phyloP scores from a whole-genome alignment of 2,888 invertebrate species.

The Serrognathus titanus region DNA sequence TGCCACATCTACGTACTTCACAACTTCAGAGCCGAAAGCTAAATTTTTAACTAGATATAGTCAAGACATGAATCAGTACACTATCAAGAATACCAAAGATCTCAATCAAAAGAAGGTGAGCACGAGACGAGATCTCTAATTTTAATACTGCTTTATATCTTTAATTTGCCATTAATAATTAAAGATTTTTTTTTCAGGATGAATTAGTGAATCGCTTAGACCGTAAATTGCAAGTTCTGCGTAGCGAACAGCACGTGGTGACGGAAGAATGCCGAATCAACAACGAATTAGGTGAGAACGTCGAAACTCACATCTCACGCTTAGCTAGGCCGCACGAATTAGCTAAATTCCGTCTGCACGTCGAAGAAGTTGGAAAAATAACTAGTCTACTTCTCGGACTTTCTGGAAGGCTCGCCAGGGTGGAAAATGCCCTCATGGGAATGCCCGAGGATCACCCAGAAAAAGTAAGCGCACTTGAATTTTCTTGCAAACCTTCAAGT shows the following conservation, averaged over 20 bases:
- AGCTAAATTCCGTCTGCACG: slow-evolving; percentile 67
- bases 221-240: slow-evolving; percentile 70
- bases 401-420: slow-evolving; percentile 74
- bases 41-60: slow-evolving; percentile 61
- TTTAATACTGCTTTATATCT: not conserved
- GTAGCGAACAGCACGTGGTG: slow-evolving; percentile 67
- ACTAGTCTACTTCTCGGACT: slow-evolving; percentile 76
- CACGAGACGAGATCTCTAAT: slow-evolving; percentile 4
- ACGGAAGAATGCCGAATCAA: slow-evolving; percentile 70
- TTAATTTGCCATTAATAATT: not conserved
- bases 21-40: slow-evolving; percentile 64
- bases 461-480: slow-evolving; percentile 51
- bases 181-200: slow-evolving; percentile 57
- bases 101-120: slow-evolving; percentile 57
- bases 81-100: slow-evolving; percentile 52
- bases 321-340: slow-evolving; percentile 62
- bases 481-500: not conserved
- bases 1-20: slow-evolving; percentile 62
- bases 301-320: slow-evolving; percentile 55
- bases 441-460: slow-evolving; percentile 60
- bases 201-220: slow-evolving; percentile 71
- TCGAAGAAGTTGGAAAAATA: slow-evolving; percentile 81
- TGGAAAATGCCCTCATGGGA: slow-evolving; percentile 68
- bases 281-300: slow-evolving; percentile 67
- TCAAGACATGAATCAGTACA: slow-evolving; percentile 51